Evolutionary conservation across 2,797 vertebrate species (phyloP).

Genomic region (Sebastolobus alascanus): DNA sequence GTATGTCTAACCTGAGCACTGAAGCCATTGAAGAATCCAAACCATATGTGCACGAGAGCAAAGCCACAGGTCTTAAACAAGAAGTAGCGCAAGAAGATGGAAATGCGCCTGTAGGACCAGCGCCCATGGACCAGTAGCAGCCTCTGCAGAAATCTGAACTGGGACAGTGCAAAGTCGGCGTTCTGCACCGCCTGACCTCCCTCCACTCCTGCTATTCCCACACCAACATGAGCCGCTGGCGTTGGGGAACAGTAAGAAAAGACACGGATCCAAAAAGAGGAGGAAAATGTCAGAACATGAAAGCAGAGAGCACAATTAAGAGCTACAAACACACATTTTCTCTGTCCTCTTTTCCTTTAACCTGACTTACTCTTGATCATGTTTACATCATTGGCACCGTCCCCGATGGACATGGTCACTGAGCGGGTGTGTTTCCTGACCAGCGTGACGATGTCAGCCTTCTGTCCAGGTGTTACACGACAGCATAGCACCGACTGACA

Average conservation of each 20-base stretch:
- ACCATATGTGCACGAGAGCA: slow-evolving; percentile 92
- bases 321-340: neutral
- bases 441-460: slow-evolving; percentile 89
- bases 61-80: slow-evolving; percentile 93
- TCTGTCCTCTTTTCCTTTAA: neutral
- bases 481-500: slow-evolving; percentile 96
- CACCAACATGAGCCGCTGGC: slow-evolving; percentile 92
- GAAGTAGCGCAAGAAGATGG: slow-evolving; percentile 92
- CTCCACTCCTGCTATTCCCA: slow-evolving; percentile 92
- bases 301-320: neutral
- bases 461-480: slow-evolving; percentile 94
- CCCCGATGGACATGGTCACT: slow-evolving; percentile 92
- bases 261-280: neutral
- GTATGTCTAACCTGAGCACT: slow-evolving; percentile 88
- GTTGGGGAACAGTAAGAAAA: neutral
- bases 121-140: slow-evolving; percentile 94
- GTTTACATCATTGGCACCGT: slow-evolving; percentile 96
- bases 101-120: slow-evolving; percentile 92
- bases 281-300: neutral
- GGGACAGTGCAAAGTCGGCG: slow-evolving; percentile 91
- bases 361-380: slow-evolving; percentile 96
- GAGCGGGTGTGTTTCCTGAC: slow-evolving; percentile 89
- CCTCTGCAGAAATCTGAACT: slow-evolving; percentile 90
- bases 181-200: slow-evolving; percentile 93
- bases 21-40: slow-evolving; percentile 91